phyloP scores from a whole-genome alignment of 2,888 invertebrate species.

The Nomada fucata region DNA sequence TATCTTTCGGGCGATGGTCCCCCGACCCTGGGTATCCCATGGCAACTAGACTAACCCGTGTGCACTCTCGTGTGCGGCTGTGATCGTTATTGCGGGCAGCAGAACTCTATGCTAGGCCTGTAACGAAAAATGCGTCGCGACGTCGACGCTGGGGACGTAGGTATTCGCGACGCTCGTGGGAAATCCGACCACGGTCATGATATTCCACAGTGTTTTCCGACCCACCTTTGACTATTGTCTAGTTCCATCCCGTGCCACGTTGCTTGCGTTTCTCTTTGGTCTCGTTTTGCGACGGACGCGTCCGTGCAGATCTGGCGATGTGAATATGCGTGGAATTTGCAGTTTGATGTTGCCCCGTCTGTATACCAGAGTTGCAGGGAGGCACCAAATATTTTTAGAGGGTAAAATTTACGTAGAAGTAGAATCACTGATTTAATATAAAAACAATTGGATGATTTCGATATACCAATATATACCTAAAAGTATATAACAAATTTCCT shows the following conservation, averaged over 20 bases:
- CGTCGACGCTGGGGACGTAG: slow-evolving; percentile 13
- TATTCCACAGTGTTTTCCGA: slow-evolving; percentile 5
- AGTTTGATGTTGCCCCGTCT: too few species aligned
- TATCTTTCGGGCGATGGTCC: slow-evolving; percentile 12
- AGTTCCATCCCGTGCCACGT: neutral
- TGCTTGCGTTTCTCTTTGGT: neutral
- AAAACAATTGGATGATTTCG: too few species aligned
- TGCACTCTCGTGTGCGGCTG: neutral
- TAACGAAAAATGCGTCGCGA: slow-evolving; percentile 40
- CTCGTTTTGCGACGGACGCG: too few species aligned
- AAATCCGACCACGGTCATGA: slow-evolving; percentile 21
- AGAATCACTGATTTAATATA: too few species aligned
- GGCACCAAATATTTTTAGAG: too few species aligned
- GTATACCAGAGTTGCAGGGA: too few species aligned
- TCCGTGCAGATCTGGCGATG: too few species aligned
- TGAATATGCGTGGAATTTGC: too few species aligned
- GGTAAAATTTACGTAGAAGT: too few species aligned
- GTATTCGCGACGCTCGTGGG: neutral
- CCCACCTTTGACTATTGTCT: neutral
- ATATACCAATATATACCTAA: too few species aligned
- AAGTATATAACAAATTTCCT: too few species aligned
- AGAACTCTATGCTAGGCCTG: neutral
- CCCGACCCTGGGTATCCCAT: slow-evolving; percentile 31
- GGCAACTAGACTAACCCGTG: slow-evolving; percentile 40
- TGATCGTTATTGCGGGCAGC: slow-evolving; percentile 29